Evolutionary conservation across 2,797 vertebrate species (phyloP).

Genomic region (Gambelia wislizenii): DNA sequence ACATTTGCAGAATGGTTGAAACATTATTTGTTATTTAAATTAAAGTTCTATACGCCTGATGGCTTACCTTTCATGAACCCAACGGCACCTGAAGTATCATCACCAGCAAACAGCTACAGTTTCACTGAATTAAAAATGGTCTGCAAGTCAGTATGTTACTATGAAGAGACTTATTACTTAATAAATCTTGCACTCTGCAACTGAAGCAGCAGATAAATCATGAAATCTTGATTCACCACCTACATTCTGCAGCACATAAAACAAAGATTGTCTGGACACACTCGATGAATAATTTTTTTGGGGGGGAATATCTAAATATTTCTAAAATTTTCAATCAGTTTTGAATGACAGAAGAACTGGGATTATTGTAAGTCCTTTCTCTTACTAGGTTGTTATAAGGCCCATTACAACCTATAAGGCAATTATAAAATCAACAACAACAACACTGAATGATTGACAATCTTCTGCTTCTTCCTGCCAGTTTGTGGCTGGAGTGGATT

Average conservation of each 20-base stretch:
- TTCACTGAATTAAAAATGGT: slow-evolving; percentile 54
- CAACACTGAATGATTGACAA: too few species aligned
- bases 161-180: slow-evolving; percentile 56
- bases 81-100: slow-evolving; percentile 36
- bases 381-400: not conserved
- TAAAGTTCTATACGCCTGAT: slow-evolving; percentile 22
- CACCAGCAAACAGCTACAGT: slow-evolving; percentile 40
- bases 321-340: not conserved
- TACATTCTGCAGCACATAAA: slow-evolving; percentile 37
- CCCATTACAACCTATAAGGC: too few species aligned
- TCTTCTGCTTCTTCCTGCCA: too few species aligned
- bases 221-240: slow-evolving; percentile 39
- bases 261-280: slow-evolving; percentile 17
- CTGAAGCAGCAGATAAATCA: slow-evolving; percentile 40
- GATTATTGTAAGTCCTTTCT: slow-evolving; percentile 5
- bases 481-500: too few species aligned
- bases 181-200: slow-evolving; percentile 49
- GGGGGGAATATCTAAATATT: slow-evolving; percentile 43
- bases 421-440: not conserved
- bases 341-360: slow-evolving; percentile 11
- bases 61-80: slow-evolving; percentile 50
- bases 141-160: slow-evolving; percentile 18
- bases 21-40: slow-evolving; percentile 46
- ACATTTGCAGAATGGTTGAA: slow-evolving; percentile 23
- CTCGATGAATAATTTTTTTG: slow-evolving; percentile 22